These are phyloP conservation scores for Phoxinus dragarum DNA, from an alignment of 2,797 vertebrate genomes.

Conservation along the genomic window DNA sequence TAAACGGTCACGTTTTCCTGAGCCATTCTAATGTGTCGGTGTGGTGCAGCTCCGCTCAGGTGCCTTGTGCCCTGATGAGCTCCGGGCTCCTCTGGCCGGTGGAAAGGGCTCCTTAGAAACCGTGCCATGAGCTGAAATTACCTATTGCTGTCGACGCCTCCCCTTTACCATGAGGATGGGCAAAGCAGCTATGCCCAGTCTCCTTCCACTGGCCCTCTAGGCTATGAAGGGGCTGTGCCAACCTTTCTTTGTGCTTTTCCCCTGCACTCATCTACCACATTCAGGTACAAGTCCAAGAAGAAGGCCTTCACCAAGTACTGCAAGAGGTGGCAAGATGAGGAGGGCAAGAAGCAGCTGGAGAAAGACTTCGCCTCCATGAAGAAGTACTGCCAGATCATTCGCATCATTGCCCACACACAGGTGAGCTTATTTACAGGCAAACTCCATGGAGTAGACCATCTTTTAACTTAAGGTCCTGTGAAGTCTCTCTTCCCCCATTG, in stretches of 20 bases:
- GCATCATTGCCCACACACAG: conserved; percentile 95
- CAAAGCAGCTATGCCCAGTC: conserved; percentile 68
- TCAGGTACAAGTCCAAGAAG: conserved; percentile 99
- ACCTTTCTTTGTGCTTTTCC: conserved; percentile 55
- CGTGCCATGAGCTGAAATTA: conserved; percentile 88
- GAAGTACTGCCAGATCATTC: conserved; percentile 96
- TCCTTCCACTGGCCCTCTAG: conserved; percentile 87
- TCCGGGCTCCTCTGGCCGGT: conserved; percentile 96
- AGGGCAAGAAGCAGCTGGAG: conserved; percentile 97
- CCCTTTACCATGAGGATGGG: conserved; percentile 59
- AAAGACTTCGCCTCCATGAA: conserved; percentile 96
- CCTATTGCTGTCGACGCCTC: conserved; percentile 58
- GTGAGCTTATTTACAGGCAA: conserved; percentile 66
- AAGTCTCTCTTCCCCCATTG: too few relatives aligned
- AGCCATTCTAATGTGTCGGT: conserved; percentile 69
- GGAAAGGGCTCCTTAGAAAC: conserved; percentile 92
- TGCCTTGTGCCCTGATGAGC: conserved; percentile 90
- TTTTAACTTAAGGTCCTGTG: too few relatives aligned
- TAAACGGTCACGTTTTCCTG: conserved; percentile 55
- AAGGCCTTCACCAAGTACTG: conserved; percentile 99
- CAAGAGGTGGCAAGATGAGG: conserved; percentile 98
- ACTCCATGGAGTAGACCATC: too few relatives aligned
- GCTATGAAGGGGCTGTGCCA: conserved; percentile 85
- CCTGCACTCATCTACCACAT: conserved; percentile 38
- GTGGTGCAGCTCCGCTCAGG: conserved; percentile 94